Evolutionary conservation across 2,113 vertebrate genomes (phyloP).

Genomic region (Hippolais icterina): DNA sequence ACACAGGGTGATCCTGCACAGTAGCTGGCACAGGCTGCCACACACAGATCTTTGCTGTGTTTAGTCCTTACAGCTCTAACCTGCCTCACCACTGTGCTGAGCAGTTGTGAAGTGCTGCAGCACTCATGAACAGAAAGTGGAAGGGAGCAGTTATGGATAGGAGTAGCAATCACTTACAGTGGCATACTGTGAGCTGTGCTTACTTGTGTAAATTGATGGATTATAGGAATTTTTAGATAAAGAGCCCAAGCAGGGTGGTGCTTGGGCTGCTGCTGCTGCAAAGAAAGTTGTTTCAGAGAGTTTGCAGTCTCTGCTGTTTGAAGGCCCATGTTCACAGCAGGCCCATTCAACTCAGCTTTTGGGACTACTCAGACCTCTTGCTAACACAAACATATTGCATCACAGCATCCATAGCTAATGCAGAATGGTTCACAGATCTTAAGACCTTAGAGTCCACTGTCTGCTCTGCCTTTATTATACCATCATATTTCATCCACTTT

Average conservation of each 20-base stretch:
- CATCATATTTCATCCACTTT: neutral
- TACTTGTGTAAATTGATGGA: neutral
- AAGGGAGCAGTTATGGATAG: neutral
- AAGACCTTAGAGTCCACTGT: neutral
- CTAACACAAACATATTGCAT: neutral
- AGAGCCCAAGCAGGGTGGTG: neutral
- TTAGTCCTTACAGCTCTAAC: neutral
- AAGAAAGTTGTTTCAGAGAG: neutral
- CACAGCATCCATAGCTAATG: neutral
- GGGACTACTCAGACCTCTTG: neutral
- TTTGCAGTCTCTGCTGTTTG: neutral
- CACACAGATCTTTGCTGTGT: neutral
- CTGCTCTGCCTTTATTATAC: neutral
- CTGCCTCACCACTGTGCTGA: fast-evolving
- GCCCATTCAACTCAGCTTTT: neutral
- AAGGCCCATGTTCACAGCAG: neutral
- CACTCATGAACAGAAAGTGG: neutral
- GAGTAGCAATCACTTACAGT: neutral
- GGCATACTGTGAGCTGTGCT: neutral
- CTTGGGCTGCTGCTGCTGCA: neutral
- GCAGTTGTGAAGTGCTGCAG: neutral
- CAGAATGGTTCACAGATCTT: neutral
- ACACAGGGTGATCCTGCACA: neutral
- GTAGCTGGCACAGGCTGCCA: neutral
- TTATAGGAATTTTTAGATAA: neutral